Conservation (phyloP, 1,140 invertebrate species). For the Heliconius melpomene region DNA sequence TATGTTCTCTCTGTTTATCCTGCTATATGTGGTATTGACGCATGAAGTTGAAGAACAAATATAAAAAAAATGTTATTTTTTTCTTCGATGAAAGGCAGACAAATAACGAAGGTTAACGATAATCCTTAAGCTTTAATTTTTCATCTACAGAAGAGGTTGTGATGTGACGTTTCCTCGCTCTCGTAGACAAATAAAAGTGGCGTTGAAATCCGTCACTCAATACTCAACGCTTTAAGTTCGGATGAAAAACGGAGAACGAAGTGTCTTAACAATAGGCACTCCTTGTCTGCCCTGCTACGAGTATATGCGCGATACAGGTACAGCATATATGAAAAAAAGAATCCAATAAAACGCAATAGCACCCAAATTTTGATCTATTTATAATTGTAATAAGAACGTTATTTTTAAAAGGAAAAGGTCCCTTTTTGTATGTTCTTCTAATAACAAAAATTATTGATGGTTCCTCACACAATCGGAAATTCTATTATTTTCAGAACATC, state of each 20-base stretch:
- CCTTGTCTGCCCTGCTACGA: background rate
- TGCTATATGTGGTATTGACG: too few species aligned
- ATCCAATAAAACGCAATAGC: background rate
- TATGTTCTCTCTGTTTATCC: too few species aligned
- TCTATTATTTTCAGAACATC: constrained; percentile 59
- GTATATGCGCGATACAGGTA: too few species aligned
- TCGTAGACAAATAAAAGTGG: too few species aligned
- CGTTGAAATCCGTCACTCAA: background rate
- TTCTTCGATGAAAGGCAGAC: too few species aligned
- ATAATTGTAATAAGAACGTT: background rate
- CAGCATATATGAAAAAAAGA: background rate
- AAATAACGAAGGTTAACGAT: too few species aligned
- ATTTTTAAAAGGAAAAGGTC: background rate
- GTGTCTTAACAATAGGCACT: background rate
- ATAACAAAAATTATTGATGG: constrained; percentile 33
- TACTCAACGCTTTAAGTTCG: too few species aligned
- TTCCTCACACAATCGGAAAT: constrained; percentile 40
- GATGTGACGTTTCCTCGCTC: too few species aligned
- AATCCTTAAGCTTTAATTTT: too few species aligned
- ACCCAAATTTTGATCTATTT: background rate
- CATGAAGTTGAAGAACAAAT: too few species aligned
- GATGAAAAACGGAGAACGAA: background rate
- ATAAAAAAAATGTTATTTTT: too few species aligned
- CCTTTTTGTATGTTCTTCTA: background rate
- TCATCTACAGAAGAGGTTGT: too few species aligned